These are phyloP conservation scores for Trachurus trachurus DNA, from an alignment of 2,797 vertebrate species.

Conservation along the genomic window DNA sequence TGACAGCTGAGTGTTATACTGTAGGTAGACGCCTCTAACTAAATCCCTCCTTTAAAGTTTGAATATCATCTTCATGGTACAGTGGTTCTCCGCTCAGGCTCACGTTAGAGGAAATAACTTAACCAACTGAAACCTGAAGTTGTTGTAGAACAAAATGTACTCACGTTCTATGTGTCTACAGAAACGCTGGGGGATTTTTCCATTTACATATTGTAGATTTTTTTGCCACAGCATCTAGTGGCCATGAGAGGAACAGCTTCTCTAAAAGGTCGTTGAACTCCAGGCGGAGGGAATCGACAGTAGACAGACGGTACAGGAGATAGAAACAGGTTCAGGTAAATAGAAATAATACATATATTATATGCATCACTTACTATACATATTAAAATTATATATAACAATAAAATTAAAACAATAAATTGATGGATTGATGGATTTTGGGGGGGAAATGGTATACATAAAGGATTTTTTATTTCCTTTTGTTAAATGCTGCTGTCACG, in stretches of 20 bases:
- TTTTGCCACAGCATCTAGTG: neutral
- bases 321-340: too few relatives aligned
- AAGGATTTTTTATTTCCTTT: too few relatives aligned
- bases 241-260: neutral
- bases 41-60: neutral
- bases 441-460: too few relatives aligned
- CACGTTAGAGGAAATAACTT: neutral
- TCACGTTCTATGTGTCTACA: neutral
- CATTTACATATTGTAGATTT: too few relatives aligned
- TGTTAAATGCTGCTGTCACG: too few relatives aligned
- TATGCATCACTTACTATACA: too few relatives aligned
- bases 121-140: neutral
- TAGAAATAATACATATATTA: too few relatives aligned
- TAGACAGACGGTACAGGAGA: neutral
- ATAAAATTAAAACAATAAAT: too few relatives aligned
- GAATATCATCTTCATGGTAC: neutral
- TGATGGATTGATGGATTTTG: too few relatives aligned
- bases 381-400: too few relatives aligned
- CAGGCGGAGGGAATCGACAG: too few relatives aligned
- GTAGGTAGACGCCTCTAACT: neutral
- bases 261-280: neutral
- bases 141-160: neutral
- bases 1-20: neutral
- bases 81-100: neutral
- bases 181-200: neutral